Evolutionary conservation across 1,140 invertebrate genomes (phyloP).

Genomic region (Battus philenor): DNA sequence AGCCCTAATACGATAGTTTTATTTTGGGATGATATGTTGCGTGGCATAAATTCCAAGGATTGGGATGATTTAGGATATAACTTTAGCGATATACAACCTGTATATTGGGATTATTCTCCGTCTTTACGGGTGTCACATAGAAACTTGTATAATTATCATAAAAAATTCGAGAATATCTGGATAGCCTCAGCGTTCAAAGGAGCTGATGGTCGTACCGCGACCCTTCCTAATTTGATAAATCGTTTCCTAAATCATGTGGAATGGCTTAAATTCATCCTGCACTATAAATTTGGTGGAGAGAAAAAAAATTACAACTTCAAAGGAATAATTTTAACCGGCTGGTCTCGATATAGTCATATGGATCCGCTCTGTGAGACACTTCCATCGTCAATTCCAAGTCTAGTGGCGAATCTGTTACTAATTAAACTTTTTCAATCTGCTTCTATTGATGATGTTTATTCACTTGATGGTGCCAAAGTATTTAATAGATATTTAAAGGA

Average conservation of each 20-base stretch:
- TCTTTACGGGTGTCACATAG: slow-evolving; percentile 28
- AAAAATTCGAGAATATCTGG: slow-evolving; percentile 84
- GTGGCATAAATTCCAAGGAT: slow-evolving; percentile 81
- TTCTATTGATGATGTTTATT: background rate
- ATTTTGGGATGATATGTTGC: slow-evolving; percentile 97
- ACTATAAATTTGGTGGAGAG: slow-evolving; percentile 50
- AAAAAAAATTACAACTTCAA: slow-evolving; percentile 38
- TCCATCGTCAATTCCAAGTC: slow-evolving; percentile 87
- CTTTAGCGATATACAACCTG: slow-evolving; percentile 84
- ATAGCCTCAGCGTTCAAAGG: slow-evolving; percentile 95
- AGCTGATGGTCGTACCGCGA: slow-evolving; percentile 87
- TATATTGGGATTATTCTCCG: slow-evolving; percentile 88
- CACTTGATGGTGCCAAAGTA: background rate
- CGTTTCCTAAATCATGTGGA: slow-evolving; percentile 50
- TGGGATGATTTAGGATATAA: slow-evolving; percentile 84
- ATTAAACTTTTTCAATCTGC: slow-evolving; percentile 31
- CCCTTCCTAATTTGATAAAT: slow-evolving; percentile 75
- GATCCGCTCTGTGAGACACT: slow-evolving; percentile 94
- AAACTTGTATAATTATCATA: slow-evolving; percentile 39
- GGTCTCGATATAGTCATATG: slow-evolving; percentile 93
- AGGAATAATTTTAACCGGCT: slow-evolving; percentile 83
- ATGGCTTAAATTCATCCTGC: slow-evolving; percentile 51
- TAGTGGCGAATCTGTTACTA: slow-evolving; percentile 74
- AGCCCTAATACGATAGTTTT: slow-evolving; percentile 84
- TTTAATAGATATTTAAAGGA: slow-evolving; percentile 19